Evolutionary conservation across 1,140 invertebrate species (phyloP), one percentile per base, ranked within the genome.

Genomic region (Anastrepha ludens): DNA sequence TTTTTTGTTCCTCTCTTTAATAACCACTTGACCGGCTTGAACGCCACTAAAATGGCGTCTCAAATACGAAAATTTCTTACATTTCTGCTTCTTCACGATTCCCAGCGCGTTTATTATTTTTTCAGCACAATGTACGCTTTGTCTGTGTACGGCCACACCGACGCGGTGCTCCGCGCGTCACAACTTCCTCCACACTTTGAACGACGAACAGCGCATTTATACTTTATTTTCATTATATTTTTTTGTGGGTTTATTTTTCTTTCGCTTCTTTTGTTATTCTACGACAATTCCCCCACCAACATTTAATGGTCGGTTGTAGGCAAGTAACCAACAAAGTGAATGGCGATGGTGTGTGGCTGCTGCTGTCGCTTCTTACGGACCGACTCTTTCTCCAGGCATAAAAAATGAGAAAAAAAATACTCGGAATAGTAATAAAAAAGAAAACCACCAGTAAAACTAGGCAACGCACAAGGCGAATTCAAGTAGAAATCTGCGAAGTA

Each of bases 101-200:
- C 74, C 74, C 74, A 81, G 74, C 74, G 74, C 74, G 47, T 81
- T 81, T 81, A 55, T 81, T 81, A 81, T 47, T 81, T 81, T 81
- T 81, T 81, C 74, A 81, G 47, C 74, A 55, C 74, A 81, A 81
- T 81, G 74, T 81, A 81, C 47, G 74, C 74, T 55, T 81, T 81
- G 74, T 81, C 47, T 81, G 74, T 55, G 44, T 74, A 41, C 67
- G 41, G 39, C 39, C 39, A 20, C 44, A 7, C 44, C 70, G 44
- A 13, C 11, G 9, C 74, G 4, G 39, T 20, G 17, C 41, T n/a
- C 47, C 70, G 70, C 70, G n/a, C 70, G 41, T n/a, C 47, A 81
- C 74, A 5, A n/a, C 44, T 29, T 55, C 74, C 74, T 20, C 44
- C n/a, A 8, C 74, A 81, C 74, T 47, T 6, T 47, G 9, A 29